A percentile compares a stretch with the other conserved stretches of the same genome.
Conservation (phyloP, 2,888 invertebrate species). For the Hypsopygia costalis region DNA sequence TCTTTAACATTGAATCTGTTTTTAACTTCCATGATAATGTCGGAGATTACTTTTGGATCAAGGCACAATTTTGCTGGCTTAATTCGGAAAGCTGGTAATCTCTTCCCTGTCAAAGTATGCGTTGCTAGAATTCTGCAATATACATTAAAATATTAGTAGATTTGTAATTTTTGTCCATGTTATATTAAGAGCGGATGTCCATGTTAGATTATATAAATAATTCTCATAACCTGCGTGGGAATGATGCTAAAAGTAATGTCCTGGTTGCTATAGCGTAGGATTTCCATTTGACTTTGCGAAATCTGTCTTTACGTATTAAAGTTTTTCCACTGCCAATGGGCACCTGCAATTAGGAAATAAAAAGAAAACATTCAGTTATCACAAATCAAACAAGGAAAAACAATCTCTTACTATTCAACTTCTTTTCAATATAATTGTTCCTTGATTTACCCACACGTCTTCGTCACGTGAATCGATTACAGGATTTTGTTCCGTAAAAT, state of each 20-base stretch:
- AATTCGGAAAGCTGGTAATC: conserved; percentile 75
- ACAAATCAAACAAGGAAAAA: too few relatives aligned
- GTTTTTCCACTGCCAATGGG: conserved; percentile 71
- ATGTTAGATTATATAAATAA: too few relatives aligned
- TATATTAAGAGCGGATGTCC: too few relatives aligned
- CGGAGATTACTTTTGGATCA: conserved; percentile 75
- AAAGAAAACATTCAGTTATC: too few relatives aligned
- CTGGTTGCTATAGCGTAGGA: conserved; percentile 71
- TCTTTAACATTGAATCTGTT: conserved; percentile 68
- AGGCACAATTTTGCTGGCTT: conserved; percentile 72
- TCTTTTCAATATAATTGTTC: too few relatives aligned
- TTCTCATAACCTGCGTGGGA: conserved; percentile 60
- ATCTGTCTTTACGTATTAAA: conserved; percentile 55
- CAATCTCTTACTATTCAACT: too few relatives aligned
- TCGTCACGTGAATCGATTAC: neutral
- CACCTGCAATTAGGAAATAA: conserved; percentile 53
- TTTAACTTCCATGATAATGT: conserved; percentile 77
- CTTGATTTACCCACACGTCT: conserved; percentile 6
- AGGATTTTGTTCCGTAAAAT: neutral
- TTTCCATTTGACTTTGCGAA: conserved; percentile 64
- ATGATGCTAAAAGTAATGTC: conserved; percentile 62
- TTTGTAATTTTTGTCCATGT: too few relatives aligned
- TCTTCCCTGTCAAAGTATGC: conserved; percentile 81
- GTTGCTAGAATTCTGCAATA: conserved; percentile 74
- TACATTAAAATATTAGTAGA: conserved; percentile 3